Percentiles rank a stretch among this genome's conserved stretches.
Conservation (phyloP, 2,888 invertebrate genomes). For the Plusia festucae region DNA sequence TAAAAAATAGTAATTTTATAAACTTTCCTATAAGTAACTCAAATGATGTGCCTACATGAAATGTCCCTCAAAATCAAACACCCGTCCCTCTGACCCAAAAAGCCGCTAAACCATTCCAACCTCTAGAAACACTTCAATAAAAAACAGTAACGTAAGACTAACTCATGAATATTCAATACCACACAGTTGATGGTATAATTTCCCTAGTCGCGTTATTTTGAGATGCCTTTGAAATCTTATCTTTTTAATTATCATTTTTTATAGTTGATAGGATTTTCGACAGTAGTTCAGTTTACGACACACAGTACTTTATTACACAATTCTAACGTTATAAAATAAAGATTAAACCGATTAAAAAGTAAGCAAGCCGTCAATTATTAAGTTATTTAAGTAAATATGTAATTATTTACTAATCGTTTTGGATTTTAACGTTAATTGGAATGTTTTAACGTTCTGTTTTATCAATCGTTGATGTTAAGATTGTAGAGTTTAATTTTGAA, state of each 20-base stretch:
- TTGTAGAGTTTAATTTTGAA: not conserved
- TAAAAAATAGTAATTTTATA: no score
- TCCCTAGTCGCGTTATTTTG: constrained; percentile 19
- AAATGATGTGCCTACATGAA: no score
- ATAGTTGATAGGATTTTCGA: constrained; percentile 53
- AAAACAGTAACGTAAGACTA: constrained; percentile 16
- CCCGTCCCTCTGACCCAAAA: not conserved
- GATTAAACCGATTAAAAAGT: constrained; percentile 48
- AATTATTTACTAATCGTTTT: constrained; percentile 27
- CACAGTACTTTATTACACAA: constrained; percentile 44
- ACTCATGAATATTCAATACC: constrained; percentile 56
- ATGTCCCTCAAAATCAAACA: not conserved
- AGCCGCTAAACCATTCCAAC: constrained; percentile 1
- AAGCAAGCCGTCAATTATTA: constrained; percentile 32
- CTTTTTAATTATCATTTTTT: constrained; percentile 52
- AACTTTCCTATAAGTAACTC: no score
- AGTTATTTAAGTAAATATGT: constrained; percentile 48
- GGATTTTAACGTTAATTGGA: constrained; percentile 49
- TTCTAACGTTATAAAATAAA: constrained; percentile 50
- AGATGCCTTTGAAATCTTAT: constrained; percentile 47
- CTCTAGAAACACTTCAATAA: constrained; percentile 28
- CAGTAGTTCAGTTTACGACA: constrained; percentile 44
- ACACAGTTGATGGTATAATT: constrained; percentile 41
- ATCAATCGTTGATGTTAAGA: constrained; percentile 23
- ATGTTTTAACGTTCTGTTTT: constrained; percentile 37